Evolutionary conservation across 2,888 invertebrate genomes (phyloP).

Genomic region (Aromia moschata): DNA sequence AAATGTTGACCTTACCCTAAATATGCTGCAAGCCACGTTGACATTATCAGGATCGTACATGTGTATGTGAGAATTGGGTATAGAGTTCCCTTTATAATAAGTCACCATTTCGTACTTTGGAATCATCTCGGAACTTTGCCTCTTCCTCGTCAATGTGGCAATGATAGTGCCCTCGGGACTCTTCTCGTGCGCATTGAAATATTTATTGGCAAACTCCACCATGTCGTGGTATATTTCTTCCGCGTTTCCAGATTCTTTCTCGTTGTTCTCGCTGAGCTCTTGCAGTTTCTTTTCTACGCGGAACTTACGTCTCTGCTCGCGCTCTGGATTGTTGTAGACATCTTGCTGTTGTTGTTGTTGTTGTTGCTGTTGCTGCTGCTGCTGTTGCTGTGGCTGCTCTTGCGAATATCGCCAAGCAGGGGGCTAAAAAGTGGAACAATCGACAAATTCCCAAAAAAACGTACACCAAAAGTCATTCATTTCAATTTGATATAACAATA

Average conservation of each 20-base stretch:
- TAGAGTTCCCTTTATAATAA: constrained; percentile 86
- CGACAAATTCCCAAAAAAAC: too few species aligned
- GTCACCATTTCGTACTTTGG: constrained; percentile 94
- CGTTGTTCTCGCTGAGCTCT: constrained; percentile 78
- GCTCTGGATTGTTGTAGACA: constrained; percentile 67
- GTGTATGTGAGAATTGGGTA: constrained; percentile 93
- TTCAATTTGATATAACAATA: too few species aligned
- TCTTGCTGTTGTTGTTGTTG: constrained; percentile 39
- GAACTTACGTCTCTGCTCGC: constrained; percentile 82
- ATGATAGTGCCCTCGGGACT: constrained; percentile 89
- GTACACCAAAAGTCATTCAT: too few species aligned
- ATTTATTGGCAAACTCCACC: constrained; percentile 91
- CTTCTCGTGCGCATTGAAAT: constrained; percentile 89
- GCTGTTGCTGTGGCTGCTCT: constrained; percentile 35
- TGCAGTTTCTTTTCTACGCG: constrained; percentile 87
- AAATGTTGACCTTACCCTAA: constrained; percentile 87
- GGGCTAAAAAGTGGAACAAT: constrained; percentile 45
- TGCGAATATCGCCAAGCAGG: constrained; percentile 57
- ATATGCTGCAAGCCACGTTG: constrained; percentile 87
- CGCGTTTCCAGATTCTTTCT: constrained; percentile 64
- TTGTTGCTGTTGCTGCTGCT: constrained; percentile 32
- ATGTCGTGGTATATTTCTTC: constrained; percentile 79
- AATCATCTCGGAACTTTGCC: constrained; percentile 80
- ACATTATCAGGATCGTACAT: constrained; percentile 96
- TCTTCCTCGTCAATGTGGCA: constrained; percentile 83